phyloP scores from a whole-genome alignment of 2,888 invertebrate genomes.

The Sepioteuthis lessoniana region DNA sequence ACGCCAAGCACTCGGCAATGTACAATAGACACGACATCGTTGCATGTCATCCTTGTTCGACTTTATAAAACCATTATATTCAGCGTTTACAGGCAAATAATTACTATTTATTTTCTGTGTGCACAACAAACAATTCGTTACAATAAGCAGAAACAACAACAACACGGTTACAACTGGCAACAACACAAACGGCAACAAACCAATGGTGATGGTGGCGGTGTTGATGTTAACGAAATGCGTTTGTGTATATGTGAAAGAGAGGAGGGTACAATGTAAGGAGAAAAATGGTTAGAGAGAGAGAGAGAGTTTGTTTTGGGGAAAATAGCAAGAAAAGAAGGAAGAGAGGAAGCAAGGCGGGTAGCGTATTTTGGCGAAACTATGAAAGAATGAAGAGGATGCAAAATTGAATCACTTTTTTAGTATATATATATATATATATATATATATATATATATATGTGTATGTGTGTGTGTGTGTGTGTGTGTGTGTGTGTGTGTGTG shows the following conservation, averaged over 20 bases:
- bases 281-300: background rate
- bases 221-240: no score
- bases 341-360: no score
- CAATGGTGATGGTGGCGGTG: background rate
- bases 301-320: background rate
- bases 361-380: no score
- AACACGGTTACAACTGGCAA: background rate
- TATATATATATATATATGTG: no score
- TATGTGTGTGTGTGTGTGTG: no score
- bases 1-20: background rate
- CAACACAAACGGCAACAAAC: background rate
- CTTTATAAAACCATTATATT: conserved; percentile 6
- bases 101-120: background rate
- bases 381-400: no score
- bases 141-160: background rate
- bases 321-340: no score
- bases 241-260: background rate
- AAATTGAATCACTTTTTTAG: no score
- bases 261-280: background rate
- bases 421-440: no score
- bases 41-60: no score
- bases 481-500: no score
- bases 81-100: background rate
- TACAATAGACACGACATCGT: background rate
- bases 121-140: background rate